phyloP scores from a whole-genome alignment of 2,888 invertebrate species.

The Drosophila infuscata region DNA sequence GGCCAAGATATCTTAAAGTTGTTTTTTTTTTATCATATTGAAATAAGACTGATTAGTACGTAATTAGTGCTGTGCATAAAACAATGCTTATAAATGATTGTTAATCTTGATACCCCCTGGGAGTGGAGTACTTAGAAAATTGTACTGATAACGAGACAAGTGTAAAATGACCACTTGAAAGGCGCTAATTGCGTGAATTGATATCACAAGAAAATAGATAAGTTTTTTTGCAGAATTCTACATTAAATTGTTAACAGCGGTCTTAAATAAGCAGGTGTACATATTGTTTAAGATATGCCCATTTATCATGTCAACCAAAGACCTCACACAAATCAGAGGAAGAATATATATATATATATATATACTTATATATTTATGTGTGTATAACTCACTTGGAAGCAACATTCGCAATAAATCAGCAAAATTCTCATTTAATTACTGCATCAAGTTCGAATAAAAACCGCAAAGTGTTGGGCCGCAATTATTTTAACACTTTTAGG shows the following conservation, averaged over 20 bases:
- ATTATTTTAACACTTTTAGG: slow-evolving; percentile 62
- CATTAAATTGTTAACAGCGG: not conserved
- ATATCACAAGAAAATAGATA: slow-evolving; percentile 7
- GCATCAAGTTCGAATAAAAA: slow-evolving; percentile 54
- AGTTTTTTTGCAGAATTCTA: no score
- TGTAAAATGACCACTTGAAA: slow-evolving; percentile 1
- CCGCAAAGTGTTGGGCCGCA: slow-evolving; percentile 60
- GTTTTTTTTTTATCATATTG: not conserved
- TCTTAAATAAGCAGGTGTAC: not conserved
- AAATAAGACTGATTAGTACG: not conserved
- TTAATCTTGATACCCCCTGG: not conserved
- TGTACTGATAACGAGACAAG: slow-evolving; percentile 16
- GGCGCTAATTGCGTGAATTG: not conserved
- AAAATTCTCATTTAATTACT: slow-evolving; percentile 48
- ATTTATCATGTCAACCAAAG: slow-evolving; percentile 6
- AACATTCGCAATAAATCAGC: slow-evolving; percentile 38
- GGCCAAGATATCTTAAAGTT: not conserved
- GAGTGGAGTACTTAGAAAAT: not conserved
- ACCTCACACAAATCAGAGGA: slow-evolving; percentile 3
- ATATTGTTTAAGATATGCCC: not conserved
- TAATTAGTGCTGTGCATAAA: not conserved
- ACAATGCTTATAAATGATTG: not conserved
- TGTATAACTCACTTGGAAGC: not conserved
- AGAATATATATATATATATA: not conserved
- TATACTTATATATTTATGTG: not conserved